These are phyloP conservation scores for Orchestes rusci DNA, from an alignment of 2,888 invertebrate species.

Conservation along the genomic window DNA sequence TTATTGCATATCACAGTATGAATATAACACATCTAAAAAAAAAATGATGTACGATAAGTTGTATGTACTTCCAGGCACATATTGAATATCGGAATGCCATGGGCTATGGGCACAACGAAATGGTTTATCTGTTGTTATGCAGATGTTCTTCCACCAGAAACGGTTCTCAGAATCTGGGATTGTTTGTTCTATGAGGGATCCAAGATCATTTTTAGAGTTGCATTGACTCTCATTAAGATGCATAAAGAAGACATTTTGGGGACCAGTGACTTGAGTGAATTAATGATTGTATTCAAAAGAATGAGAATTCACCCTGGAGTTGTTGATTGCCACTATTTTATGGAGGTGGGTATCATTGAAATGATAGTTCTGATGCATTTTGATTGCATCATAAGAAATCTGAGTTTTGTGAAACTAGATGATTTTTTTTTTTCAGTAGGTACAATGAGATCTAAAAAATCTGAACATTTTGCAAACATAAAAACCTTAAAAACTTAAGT, in stretches of 20 bases:
- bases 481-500: too few relatives aligned
- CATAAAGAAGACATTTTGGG: slow-evolving; percentile 65
- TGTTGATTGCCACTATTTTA: slow-evolving; percentile 81
- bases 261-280: slow-evolving; percentile 72
- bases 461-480: too few relatives aligned
- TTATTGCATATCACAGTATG: too few relatives aligned
- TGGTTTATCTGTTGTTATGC: slow-evolving; percentile 95
- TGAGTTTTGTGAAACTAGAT: background rate
- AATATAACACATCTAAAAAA: too few relatives aligned
- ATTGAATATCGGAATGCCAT: slow-evolving; percentile 72
- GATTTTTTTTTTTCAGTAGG: background rate
- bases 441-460: background rate
- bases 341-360: slow-evolving; percentile 77
- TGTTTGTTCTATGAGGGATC: slow-evolving; percentile 91
- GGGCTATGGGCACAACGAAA: slow-evolving; percentile 87
- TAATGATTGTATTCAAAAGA: slow-evolving; percentile 75
- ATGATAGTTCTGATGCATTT: too few relatives aligned
- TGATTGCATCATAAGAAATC: too few relatives aligned
- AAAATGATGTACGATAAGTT: too few relatives aligned
- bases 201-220: slow-evolving; percentile 86
- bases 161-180: slow-evolving; percentile 92
- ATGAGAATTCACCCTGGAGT: slow-evolving; percentile 73
- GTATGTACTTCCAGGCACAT: slow-evolving; percentile 57
- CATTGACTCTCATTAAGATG: slow-evolving; percentile 71
- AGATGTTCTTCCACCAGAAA: slow-evolving; percentile 90